phyloP scores from a whole-genome alignment of 2,888 invertebrate species.

The Mythimna pallens region DNA sequence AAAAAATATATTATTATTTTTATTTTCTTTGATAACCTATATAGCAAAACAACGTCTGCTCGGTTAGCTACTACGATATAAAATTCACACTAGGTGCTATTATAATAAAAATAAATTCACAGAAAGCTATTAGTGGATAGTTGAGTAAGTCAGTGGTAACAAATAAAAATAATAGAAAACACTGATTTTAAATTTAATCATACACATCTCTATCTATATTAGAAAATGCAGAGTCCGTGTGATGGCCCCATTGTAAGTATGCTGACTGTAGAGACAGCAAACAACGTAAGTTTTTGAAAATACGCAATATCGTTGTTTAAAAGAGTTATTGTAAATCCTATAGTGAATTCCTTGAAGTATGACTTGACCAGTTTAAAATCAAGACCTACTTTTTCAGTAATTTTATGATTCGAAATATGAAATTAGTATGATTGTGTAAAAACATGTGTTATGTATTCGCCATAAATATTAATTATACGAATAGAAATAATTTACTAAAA shows the following conservation, averaged over 20 bases:
- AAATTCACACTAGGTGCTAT: not conserved
- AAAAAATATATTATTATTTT: too few species aligned
- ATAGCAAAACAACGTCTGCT: too few species aligned
- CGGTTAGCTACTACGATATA: too few species aligned
- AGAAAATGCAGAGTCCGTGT: constrained; percentile 27
- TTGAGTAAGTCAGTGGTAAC: not conserved
- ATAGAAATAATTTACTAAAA: not conserved
- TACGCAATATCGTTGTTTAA: constrained; percentile 14
- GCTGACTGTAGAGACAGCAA: constrained; percentile 18
- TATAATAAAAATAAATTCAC: not conserved
- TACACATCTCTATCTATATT: not conserved
- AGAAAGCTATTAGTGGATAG: not conserved
- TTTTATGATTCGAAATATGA: not conserved
- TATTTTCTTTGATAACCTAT: too few species aligned
- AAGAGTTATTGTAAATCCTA: not conserved
- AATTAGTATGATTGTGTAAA: not conserved
- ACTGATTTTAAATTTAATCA: not conserved
- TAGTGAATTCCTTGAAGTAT: constrained; percentile 12
- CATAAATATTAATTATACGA: not conserved
- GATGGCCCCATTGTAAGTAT: constrained; percentile 34
- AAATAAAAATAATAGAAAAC: not conserved
- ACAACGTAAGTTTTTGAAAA: constrained; percentile 31
- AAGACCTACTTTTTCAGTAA: not conserved
- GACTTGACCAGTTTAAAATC: not conserved
- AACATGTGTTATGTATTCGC: not conserved